Evolutionary conservation across 2,113 vertebrate genomes (phyloP), one percentile per base, ranked within the genome.

Genomic region (Ranitomeya imitator): DNA sequence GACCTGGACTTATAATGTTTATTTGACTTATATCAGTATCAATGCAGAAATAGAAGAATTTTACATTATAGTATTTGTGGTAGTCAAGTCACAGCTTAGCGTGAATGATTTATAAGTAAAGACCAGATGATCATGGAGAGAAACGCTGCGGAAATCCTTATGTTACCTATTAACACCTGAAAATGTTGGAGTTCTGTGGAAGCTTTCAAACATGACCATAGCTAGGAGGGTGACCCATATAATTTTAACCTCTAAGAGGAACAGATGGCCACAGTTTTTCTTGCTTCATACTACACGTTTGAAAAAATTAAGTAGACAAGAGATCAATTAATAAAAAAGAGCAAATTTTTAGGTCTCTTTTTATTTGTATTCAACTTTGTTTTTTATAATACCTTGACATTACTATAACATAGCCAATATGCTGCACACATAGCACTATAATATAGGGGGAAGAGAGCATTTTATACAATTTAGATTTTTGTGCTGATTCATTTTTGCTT

Each of bases 111-210:
- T 6, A 59, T 65, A 76, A 59, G 21, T 16, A 11, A 45, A 16
- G 19, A 26, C 12, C 85, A 86, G 37, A 79, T 86, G 85, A 79
- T 65, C 76, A 52, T 76, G 76, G 74, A 73, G 69, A 73, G 26
- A 73, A 73, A 37, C 69, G 13, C 69, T 52, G 19, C 45, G 85
- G 60, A 67, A 65, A 23, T 65, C 85, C 85, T 86, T 86, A 59
- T 61, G 57, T 77, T 76, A 76, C 84, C 84, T 85, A 76, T 86
- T 77, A 77, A 23, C 57, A 86, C 84, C 84, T 86, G 71, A 77
- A 85, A 65, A 59, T 52, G 13, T n/a, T 26, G 18, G 12, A 23
- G 51, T 21, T 21, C 65, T 19, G 12, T 85, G 23, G 14, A 59
- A 52, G 67, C 52, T 16, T 23, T 45, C 19, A 51, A 21, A 23